Base-by-base conservation (phyloP, 2,888 invertebrate genomes). In the Crepidodera aurea region DNA sequence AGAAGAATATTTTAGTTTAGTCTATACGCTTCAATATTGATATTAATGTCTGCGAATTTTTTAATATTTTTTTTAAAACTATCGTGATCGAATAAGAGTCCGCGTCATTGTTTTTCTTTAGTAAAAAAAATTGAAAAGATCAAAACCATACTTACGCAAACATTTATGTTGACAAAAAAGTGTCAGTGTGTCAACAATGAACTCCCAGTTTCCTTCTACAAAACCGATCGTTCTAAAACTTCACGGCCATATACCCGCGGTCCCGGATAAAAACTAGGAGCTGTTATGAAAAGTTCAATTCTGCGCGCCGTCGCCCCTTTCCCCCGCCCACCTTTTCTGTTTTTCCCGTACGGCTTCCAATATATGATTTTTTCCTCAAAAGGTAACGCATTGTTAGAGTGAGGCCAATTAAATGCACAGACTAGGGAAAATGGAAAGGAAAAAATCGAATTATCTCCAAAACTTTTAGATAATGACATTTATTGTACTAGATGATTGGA, bases 201-300 rank as follows among this genome's bases (percentile, higher is more conserved):
- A n/a, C 34, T 22, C 7, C 2, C 46, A 40, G 15, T n/a, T 53
- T 53, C 40, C 53, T 53, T 53, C 15, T 13, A 54, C 44, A 16
- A 32, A 29, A 46, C 53, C 29, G 44, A 32, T 54, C 32, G 54
- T 22, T 32, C 53, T 5, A 32, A 44, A 42, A 54, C 42, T 54
- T 54, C 29, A 42, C 54, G 54, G 54, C 54, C 54, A 54, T 54
- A 44, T 54, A 54, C 54, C 18, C 25, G 12, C 54, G 42, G 18
- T 1, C 54, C 54, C 54, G 54, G 37, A 42, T 61, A 61, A 63
- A 65, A 59, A 65, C 59, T 56, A 62, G 50, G 51, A 54, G 56
- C 62, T 42, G 51, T 42, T 60, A 60, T 59, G 53, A 54, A 40
- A 62, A 64, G 64, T 65, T 53, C 60, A 66, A 67, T 62, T 70